Evolutionary conservation across 2,888 invertebrate genomes (phyloP).

Genomic region (Trichopoda pennipes): DNA sequence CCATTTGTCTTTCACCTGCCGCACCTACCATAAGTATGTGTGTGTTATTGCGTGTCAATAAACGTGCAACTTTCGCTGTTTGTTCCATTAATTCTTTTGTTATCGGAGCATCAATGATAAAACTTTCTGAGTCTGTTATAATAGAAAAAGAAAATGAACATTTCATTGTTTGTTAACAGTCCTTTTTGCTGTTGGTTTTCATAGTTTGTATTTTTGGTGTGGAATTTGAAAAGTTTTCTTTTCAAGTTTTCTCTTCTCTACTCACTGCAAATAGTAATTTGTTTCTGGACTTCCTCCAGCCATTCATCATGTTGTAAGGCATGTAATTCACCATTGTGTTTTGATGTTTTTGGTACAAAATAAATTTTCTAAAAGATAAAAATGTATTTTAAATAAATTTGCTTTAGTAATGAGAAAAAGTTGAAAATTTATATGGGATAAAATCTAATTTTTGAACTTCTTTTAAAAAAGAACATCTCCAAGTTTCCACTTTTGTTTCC

Average conservation of each 20-base stretch:
- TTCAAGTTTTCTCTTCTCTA: slow-evolving; percentile 69
- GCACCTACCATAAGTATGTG: slow-evolving; percentile 84
- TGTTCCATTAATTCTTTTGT: slow-evolving; percentile 86
- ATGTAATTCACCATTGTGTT: slow-evolving; percentile 77
- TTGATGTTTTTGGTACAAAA: slow-evolving; percentile 76
- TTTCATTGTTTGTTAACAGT: slow-evolving; percentile 12
- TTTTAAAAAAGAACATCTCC: too few relatives aligned
- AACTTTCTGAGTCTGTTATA: slow-evolving; percentile 84
- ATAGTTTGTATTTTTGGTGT: slow-evolving; percentile 21
- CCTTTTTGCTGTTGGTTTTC: slow-evolving; percentile 7
- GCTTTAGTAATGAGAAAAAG: background rate
- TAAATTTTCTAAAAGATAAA: slow-evolving; percentile 75
- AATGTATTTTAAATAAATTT: slow-evolving; percentile 32
- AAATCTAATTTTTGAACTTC: too few relatives aligned
- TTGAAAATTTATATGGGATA: background rate
- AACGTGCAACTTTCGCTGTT: slow-evolving; percentile 85
- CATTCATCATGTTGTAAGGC: slow-evolving; percentile 83
- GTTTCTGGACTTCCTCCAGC: slow-evolving; percentile 84
- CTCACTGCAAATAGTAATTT: slow-evolving; percentile 86
- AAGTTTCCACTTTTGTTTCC: too few relatives aligned
- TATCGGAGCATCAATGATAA: slow-evolving; percentile 84
- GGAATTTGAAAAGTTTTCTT: slow-evolving; percentile 25
- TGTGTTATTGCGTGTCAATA: slow-evolving; percentile 83
- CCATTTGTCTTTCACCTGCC: slow-evolving; percentile 90
- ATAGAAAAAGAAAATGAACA: slow-evolving; percentile 15